These are phyloP conservation scores for Orientallactaga sibirica DNA, from an alignment of 2,797 vertebrate species.

Conservation along the genomic window DNA sequence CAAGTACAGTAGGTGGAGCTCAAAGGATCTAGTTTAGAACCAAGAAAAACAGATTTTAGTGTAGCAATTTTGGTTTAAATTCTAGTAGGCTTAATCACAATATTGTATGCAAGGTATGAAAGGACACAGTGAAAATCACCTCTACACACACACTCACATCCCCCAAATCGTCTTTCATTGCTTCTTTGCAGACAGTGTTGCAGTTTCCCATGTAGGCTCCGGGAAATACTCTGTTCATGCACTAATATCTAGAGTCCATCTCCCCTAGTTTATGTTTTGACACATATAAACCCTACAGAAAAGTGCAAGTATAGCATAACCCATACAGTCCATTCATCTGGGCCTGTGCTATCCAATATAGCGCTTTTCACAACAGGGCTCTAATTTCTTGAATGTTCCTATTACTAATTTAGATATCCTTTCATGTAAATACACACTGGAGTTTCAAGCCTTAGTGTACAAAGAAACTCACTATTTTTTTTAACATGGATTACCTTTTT, in stretches of 20 bases:
- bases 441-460: neutral
- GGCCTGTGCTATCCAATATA: neutral
- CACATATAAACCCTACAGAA: neutral
- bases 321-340: neutral
- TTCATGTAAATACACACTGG: neutral
- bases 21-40: neutral
- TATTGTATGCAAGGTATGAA: neutral
- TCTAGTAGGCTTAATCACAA: neutral
- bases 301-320: neutral
- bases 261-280: neutral
- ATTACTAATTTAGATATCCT: neutral
- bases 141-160: too few relatives aligned
- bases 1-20: constrained; percentile 1
- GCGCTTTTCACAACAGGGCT: neutral
- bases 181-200: neutral
- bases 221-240: neutral
- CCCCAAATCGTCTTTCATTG: neutral
- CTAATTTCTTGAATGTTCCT: neutral
- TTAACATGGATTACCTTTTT: neutral
- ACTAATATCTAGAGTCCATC: neutral
- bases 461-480: neutral
- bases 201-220: neutral
- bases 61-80: constrained; percentile 11
- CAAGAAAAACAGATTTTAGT: constrained; percentile 17
- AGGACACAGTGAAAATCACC: neutral